These are phyloP conservation scores for Elmis aenea DNA, from an alignment of 2,888 invertebrate genomes.

Conservation along the genomic window DNA sequence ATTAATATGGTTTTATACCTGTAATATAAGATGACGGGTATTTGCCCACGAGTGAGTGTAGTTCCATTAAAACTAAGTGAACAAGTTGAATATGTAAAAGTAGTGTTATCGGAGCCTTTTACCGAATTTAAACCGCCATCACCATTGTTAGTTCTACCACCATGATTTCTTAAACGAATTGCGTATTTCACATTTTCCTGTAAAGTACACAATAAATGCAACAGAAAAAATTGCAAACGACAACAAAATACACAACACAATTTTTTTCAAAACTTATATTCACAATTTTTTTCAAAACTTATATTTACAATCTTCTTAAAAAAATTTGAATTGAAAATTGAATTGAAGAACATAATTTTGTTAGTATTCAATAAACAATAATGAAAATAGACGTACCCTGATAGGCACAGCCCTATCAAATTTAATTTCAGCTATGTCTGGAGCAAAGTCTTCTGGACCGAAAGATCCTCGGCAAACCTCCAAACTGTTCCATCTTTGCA, in stretches of 20 bases:
- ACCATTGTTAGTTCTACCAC: slow-evolving; percentile 90
- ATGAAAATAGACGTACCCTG: too few relatives aligned
- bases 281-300: not conserved
- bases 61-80: slow-evolving; percentile 96
- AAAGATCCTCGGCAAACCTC: slow-evolving; percentile 80
- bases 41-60: slow-evolving; percentile 88
- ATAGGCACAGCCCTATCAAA: slow-evolving; percentile 84
- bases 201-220: slow-evolving; percentile 5
- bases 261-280: not conserved
- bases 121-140: slow-evolving; percentile 86
- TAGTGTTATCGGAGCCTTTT: slow-evolving; percentile 88
- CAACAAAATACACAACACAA: slow-evolving; percentile 2
- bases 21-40: slow-evolving; percentile 88
- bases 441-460: slow-evolving; percentile 77
- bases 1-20: too few relatives aligned
- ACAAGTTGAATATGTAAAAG: slow-evolving; percentile 85
- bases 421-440: slow-evolving; percentile 85
- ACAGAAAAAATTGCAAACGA: slow-evolving; percentile 2
- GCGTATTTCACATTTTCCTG: slow-evolving; percentile 87
- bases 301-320: too few relatives aligned
- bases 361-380: too few relatives aligned
- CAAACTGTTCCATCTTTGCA: slow-evolving; percentile 83
- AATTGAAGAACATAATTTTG: too few relatives aligned
- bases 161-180: slow-evolving; percentile 79
- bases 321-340: slow-evolving; percentile 5